Base-by-base conservation (phyloP, 2,797 vertebrate species). In the Galaxias olidus region DNA sequence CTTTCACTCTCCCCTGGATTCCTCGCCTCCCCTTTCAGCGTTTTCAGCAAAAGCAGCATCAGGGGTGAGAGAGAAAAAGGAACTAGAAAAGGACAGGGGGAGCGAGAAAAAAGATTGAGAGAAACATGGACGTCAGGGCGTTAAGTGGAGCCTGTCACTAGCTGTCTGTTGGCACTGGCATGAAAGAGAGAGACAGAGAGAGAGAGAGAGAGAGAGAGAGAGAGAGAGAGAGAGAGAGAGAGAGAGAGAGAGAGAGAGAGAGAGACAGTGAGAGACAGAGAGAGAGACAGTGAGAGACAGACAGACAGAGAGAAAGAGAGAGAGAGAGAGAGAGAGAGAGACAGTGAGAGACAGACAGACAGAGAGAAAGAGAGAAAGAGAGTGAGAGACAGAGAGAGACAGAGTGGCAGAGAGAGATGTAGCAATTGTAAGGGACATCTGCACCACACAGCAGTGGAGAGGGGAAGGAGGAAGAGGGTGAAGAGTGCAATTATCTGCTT, bases 361-460 rank as follows among this genome's bases (percentile, higher is more conserved):
- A 61, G 10, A 17, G 15, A 43, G 10, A 46, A 47, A 49, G 1
- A 13, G 17, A 15, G 20, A 42, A 41, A 53, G 13, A 53, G 55
- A 63, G 47, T 5, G 41, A 46, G 15, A 15, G 46, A 13, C 52
- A 43, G 30, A 51, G 62, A 49, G 51, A 63, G 50, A n/a, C 42
- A 59, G 68, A 62, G 59, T 63, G 11, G 3, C 10, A 10, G 10
- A 18, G 18, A 2, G 1, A 9, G 0, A 59, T 10, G 17, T 14
- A 64, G 52, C 30, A 18, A 62, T 59, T 69, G 71, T 17, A n/a
- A 53, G 15, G 67, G 15, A 76, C 30, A 60, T 61, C 48, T 50
- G 63, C 70, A 61, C 47, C 62, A 41, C 10, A 12, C 55, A 17
- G 44, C 4, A 15, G 8, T 44, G 19, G 30, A 14, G 0, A 10